Conservation (phyloP, 2,113 vertebrate species). For the Anoura caudifer region DNA sequence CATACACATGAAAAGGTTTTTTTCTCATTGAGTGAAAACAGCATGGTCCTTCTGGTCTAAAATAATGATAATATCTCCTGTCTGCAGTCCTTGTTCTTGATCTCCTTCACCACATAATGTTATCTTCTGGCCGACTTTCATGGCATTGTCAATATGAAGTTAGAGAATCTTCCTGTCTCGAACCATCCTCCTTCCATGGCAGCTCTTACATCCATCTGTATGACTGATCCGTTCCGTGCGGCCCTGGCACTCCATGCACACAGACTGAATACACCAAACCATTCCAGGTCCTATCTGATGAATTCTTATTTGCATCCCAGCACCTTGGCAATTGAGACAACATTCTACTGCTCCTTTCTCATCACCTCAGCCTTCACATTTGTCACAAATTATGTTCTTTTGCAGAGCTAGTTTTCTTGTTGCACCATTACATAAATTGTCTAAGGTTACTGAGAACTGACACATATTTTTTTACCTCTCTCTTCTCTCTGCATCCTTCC, state of each 20-base stretch:
- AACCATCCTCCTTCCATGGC: background rate
- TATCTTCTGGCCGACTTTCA: background rate
- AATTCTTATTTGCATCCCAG: background rate
- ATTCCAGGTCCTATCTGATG: background rate
- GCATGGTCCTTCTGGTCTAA: background rate
- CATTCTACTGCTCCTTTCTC: background rate
- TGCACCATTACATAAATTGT: background rate
- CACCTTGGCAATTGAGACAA: background rate
- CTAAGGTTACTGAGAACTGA: background rate
- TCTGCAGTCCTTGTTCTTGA: background rate
- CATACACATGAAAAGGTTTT: background rate
- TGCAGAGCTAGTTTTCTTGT: background rate
- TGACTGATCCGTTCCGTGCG: background rate
- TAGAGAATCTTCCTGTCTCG: background rate
- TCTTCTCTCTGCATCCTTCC: conserved; percentile 94
- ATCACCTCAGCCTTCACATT: background rate
- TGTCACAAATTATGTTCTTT: background rate
- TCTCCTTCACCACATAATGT: background rate
- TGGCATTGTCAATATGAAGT: background rate
- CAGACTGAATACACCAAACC: background rate
- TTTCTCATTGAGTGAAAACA: background rate
- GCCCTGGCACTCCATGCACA: background rate
- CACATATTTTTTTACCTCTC: conserved; percentile 84
- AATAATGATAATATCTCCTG: background rate
- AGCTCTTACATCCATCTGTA: background rate